Percentiles rank a stretch among this genome's conserved stretches.
These are phyloP conservation scores for Willowsia nigromaculata DNA, from an alignment of 2,888 invertebrate genomes.

Conservation along the genomic window DNA sequence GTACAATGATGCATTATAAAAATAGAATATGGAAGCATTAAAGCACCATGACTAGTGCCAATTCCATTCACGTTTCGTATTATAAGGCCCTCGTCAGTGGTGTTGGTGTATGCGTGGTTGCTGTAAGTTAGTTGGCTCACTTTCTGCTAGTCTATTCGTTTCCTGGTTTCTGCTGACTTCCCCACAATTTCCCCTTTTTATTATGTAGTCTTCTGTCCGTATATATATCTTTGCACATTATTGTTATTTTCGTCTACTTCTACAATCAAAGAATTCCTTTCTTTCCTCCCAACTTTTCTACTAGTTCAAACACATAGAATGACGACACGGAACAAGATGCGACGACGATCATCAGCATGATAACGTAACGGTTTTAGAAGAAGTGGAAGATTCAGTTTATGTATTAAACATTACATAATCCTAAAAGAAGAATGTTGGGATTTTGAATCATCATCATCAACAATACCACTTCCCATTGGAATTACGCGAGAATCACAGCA, in stretches of 20 bases:
- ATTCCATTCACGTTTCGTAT: conserved; percentile 64
- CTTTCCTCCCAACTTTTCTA: not conserved
- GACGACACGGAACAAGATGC: not conserved
- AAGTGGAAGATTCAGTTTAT: conserved; percentile 54
- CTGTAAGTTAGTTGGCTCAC: conserved; percentile 23
- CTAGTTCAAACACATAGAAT: no score
- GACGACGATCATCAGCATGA: not conserved
- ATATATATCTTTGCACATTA: not conserved
- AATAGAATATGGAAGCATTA: no score
- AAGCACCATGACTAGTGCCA: conserved; percentile 61
- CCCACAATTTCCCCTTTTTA: conserved; percentile 36
- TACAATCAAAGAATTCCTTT: conserved; percentile 36
- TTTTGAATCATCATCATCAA: conserved; percentile 58
- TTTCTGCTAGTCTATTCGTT: conserved; percentile 55
- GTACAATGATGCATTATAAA: no score
- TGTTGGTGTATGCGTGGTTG: no score
- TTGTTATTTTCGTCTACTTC: conserved; percentile 25
- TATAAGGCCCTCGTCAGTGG: not conserved
- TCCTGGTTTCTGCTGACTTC: conserved; percentile 62
- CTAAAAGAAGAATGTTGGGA: conserved; percentile 63
- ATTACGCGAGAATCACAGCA: conserved; percentile 49
- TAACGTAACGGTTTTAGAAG: not conserved
- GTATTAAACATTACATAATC: conserved; percentile 66
- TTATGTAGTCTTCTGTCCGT: not conserved
- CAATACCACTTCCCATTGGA: conserved; percentile 53